Evolutionary conservation across 2,797 vertebrate species (phyloP).

Genomic region (Eidolon dupreanum): DNA sequence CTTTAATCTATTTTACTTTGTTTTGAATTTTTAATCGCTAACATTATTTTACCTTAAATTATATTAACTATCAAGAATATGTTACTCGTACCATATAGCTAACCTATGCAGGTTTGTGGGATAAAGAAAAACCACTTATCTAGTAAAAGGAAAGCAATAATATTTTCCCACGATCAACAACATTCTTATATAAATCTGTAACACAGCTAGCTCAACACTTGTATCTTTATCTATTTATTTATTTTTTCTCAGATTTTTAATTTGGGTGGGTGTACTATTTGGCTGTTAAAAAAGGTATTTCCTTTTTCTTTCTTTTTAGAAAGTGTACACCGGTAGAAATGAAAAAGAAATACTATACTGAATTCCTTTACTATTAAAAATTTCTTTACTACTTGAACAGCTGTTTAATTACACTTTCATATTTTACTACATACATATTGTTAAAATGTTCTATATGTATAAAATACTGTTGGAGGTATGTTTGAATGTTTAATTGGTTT

Average conservation of each 20-base stretch:
- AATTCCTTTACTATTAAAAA: constrained; percentile 13
- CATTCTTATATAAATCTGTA: background rate
- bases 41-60: background rate
- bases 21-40: background rate
- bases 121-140: background rate
- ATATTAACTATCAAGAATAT: background rate
- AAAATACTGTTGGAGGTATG: background rate
- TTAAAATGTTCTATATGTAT: background rate
- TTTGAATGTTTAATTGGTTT: background rate
- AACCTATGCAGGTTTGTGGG: background rate
- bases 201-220: background rate
- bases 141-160: background rate
- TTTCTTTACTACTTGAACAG: constrained; percentile 21
- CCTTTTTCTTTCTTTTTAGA: background rate
- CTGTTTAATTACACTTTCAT: background rate
- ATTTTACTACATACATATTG: background rate
- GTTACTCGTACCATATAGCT: background rate
- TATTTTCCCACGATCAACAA: background rate
- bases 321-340: background rate
- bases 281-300: background rate
- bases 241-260: background rate
- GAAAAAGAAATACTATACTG: background rate
- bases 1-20: background rate
- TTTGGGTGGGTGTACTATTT: background rate
- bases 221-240: background rate